Evolutionary conservation across 2,797 vertebrate species (phyloP).

Genomic region (Sebastes hubbsi): DNA sequence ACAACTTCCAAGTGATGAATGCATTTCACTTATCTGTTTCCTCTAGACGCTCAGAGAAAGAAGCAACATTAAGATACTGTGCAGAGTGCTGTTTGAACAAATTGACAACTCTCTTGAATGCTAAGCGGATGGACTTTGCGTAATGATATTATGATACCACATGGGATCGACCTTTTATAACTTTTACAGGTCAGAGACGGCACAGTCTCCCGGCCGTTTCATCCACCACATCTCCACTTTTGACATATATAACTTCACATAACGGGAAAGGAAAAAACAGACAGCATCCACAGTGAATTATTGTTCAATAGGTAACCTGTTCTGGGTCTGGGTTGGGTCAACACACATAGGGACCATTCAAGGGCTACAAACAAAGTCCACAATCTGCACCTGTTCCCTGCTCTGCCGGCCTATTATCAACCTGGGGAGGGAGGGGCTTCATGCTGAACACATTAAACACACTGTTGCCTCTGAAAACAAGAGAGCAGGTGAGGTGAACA

Average conservation of each 20-base stretch:
- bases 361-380: conserved; percentile 45
- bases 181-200: background rate
- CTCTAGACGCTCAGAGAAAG: background rate
- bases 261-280: background rate
- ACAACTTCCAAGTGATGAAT: background rate
- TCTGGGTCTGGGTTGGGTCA: conserved; percentile 13
- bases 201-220: background rate
- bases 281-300: conserved; percentile 9
- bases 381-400: conserved; percentile 76
- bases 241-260: background rate
- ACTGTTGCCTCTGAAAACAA: conserved; percentile 37
- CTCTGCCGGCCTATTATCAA: conserved; percentile 54
- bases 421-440: conserved; percentile 45
- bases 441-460: conserved; percentile 31
- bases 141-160: conserved; percentile 3
- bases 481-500: conserved; percentile 37
- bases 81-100: conserved; percentile 17
- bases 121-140: conserved; percentile 14
- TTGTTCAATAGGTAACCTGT: conserved; percentile 30
- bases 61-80: background rate
- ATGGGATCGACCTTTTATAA: conserved; percentile 2
- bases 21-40: conserved; percentile 7
- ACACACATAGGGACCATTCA: conserved; percentile 74
- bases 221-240: background rate
- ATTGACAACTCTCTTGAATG: conserved; percentile 23